Evolutionary conservation across 2,888 invertebrate species (phyloP).

Genomic region (Drosophila subsilvestris): DNA sequence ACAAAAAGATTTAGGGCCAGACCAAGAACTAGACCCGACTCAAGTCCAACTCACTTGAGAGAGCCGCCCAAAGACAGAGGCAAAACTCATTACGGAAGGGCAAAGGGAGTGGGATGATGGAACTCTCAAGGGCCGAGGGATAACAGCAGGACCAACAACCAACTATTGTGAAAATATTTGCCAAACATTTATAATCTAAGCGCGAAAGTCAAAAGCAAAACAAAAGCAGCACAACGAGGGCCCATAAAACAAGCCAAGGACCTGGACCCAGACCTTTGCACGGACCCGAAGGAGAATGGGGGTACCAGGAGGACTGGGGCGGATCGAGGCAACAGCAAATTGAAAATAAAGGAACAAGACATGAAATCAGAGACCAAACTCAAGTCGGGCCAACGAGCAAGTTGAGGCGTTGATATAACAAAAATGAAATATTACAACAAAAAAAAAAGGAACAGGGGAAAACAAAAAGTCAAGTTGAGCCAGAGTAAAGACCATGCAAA

Average conservation of each 20-base stretch:
- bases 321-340: conserved; percentile 49
- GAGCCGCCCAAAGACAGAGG: conserved; percentile 12
- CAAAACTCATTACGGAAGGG: conserved; percentile 25
- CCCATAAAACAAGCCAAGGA: conserved; percentile 40
- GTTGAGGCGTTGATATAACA: conserved; percentile 40
- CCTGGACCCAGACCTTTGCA: not conserved
- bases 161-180: conserved; percentile 59
- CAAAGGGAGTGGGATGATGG: not conserved
- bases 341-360: conserved; percentile 44
- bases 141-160: conserved; percentile 35
- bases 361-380: conserved; percentile 17
- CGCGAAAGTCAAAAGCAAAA: conserved; percentile 62
- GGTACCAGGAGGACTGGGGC: conserved; percentile 7
- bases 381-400: conserved; percentile 5
- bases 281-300: not conserved
- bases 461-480: conserved; percentile 36
- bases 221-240: conserved; percentile 50
- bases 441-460: conserved; percentile 21
- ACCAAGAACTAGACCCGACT: not conserved
- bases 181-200: conserved; percentile 67
- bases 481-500: conserved; percentile 44
- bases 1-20: conserved; percentile 3
- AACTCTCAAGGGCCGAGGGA: conserved; percentile 6
- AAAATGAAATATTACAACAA: conserved; percentile 50
- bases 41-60: conserved; percentile 24